Percentiles rank a stretch among this genome's conserved stretches.
phyloP scores from a whole-genome alignment of 2,113 vertebrate genomes.

The Piaya cayana region DNA sequence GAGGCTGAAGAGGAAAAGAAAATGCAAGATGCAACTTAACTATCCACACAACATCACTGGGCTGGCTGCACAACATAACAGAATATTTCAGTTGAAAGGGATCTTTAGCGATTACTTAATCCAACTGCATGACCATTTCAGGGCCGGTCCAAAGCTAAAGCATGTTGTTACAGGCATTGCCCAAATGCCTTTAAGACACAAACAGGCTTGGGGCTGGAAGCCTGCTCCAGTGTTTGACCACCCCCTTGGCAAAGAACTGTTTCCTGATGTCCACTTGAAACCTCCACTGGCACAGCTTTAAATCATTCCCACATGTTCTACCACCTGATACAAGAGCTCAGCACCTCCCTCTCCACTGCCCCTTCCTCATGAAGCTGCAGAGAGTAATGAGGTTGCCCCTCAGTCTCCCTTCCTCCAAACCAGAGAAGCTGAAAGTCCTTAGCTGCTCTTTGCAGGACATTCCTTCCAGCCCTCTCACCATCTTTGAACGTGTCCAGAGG shows the following conservation, averaged over 20 bases:
- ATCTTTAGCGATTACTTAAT: background rate
- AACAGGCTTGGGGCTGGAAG: background rate
- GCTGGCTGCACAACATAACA: background rate
- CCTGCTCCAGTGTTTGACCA: no score
- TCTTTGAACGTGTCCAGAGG: background rate
- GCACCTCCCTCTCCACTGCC: background rate
- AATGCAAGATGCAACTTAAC: background rate
- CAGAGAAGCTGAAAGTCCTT: background rate
- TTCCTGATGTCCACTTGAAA: background rate
- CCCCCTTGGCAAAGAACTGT: background rate
- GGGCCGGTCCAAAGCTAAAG: background rate
- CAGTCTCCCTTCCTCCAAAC: background rate
- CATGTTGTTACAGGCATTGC: no score
- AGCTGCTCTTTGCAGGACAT: background rate
- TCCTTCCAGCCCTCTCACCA: background rate
- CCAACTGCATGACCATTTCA: background rate
- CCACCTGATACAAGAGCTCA: background rate
- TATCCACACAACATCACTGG: background rate
- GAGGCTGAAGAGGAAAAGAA: background rate
- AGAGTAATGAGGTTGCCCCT: background rate
- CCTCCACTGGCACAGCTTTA: background rate
- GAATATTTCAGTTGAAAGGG: background rate
- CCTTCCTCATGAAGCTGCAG: background rate
- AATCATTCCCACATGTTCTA: background rate
- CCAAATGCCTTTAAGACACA: background rate